Evolutionary conservation across 2,113 vertebrate genomes (phyloP), one percentile per base, ranked within the genome.

Genomic region (Ginglymostoma cirratum): DNA sequence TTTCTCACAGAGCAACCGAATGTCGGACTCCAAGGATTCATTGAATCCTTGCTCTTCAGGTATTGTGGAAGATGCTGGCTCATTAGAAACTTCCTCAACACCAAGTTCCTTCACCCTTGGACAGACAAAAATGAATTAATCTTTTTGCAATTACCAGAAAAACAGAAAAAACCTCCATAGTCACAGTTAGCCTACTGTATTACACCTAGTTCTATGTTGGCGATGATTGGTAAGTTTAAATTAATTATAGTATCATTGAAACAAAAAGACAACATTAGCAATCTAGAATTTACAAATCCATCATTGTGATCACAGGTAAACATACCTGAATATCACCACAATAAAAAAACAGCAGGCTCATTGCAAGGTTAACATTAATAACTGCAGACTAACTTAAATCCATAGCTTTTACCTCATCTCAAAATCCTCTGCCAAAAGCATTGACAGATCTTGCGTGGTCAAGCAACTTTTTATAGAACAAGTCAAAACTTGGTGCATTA

Each of bases 81-180:
- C 67, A 95, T 72, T 48, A 14, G 67, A n/a, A 95, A 17, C 67
- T 30, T 90, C 87, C 52, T 72, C 66, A 95, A 72, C 93, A 72
- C 93, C 42, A 34, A 95, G 93, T 72, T 95, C 93, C 72, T 95
- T 95, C 24, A 95, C 93, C 93, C 93, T 95, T 72, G 23, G 15
- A 52, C 67, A 95, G 42, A 95, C 12, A 72, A 72, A 72, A 38
- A 92, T 15, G 66, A 66, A 21, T 92, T 42, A 94, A 70, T 42
- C 38, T 24, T 42, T 42, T 67, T 70, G 27, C 45, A 95, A 27
- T 67, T 94, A 70, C 66, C 23, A 48, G 42, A 48, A n/a, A 92
- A 92, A 15, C 15, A 42, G 42, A 83, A 45, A 92, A 6, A 38
- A 45, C 17, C 19, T 38, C 19, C 15, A 52, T 2, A 27, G 45